A percentile compares a stretch with the other conserved stretches of the same genome.
Evolutionary conservation across 2,797 vertebrate species (phyloP).

Genomic region (Oophaga sylvatica): DNA sequence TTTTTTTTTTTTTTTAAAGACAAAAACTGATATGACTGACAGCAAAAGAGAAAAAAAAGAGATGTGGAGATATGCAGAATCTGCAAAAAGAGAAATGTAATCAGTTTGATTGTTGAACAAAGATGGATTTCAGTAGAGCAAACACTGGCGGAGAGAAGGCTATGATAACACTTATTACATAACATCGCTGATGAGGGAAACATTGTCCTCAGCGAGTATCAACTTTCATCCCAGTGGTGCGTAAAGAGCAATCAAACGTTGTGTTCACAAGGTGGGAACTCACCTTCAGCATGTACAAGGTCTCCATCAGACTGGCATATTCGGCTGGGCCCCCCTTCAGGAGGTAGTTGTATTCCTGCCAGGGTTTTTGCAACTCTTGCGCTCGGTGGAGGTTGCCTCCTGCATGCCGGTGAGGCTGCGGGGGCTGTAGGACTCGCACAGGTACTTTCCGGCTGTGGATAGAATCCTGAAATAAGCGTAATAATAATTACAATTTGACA

Average conservation of each 20-base stretch:
- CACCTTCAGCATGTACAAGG: constrained; percentile 95
- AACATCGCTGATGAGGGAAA: not conserved
- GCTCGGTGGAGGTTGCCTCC: constrained; percentile 80
- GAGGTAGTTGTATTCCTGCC: constrained; percentile 97
- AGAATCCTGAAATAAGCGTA: constrained; percentile 81
- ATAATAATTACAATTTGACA: too few species aligned
- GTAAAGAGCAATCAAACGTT: not conserved
- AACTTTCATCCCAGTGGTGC: not conserved
- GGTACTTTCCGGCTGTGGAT: constrained; percentile 87
- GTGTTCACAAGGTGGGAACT: constrained; percentile 2
- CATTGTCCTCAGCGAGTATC: not conserved
- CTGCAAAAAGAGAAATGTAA: not conserved
- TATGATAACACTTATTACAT: not conserved
- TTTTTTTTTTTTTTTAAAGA: not conserved
- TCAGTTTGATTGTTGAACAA: not conserved
- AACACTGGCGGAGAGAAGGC: not conserved
- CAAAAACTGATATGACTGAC: not conserved
- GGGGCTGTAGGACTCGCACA: constrained; percentile 92
- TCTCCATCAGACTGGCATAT: constrained; percentile 89
- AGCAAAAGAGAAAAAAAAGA: not conserved
- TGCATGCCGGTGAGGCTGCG: constrained; percentile 90
- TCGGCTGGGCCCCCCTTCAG: constrained; percentile 85
- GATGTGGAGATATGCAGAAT: not conserved
- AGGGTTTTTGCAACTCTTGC: constrained; percentile 86
- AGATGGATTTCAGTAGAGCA: not conserved